Conservation (phyloP, 2,113 vertebrate species). For the Pygoscelis antarcticus region DNA sequence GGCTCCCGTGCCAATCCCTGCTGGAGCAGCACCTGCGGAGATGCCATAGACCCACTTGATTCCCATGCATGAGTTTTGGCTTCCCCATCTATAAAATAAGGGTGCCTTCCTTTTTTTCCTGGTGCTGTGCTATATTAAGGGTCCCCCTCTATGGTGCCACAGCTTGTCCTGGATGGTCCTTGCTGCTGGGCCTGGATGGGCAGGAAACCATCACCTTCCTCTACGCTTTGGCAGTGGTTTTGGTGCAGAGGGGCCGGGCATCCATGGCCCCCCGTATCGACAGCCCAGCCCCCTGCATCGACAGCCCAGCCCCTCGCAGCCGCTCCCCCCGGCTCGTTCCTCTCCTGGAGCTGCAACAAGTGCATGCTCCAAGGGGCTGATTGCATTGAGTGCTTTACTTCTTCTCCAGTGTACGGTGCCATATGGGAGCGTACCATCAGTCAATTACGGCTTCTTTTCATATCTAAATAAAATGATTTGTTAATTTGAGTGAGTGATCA, state of each 20-base stretch:
- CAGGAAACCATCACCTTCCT: neutral
- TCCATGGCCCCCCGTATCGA: fast-evolving
- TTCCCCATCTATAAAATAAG: neutral
- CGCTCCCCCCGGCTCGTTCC: neutral
- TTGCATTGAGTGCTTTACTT: neutral
- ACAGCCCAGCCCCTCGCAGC: neutral
- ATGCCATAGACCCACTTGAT: neutral
- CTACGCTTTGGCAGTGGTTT: neutral
- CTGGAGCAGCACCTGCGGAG: neutral
- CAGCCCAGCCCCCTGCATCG: neutral
- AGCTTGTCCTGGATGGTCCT: neutral
- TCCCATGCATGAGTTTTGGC: neutral
- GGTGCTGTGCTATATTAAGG: neutral
- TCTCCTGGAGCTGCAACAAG: neutral
- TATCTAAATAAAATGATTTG: constrained; percentile 81
- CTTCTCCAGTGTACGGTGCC: neutral
- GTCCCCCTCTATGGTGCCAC: neutral
- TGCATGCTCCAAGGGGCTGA: neutral
- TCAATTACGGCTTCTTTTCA: constrained; percentile 72
- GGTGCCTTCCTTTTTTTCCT: neutral
- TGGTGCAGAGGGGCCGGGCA: neutral
- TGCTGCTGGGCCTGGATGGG: neutral
- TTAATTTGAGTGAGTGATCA: constrained; percentile 80
- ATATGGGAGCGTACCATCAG: constrained; percentile 59
- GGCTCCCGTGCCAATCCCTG: neutral